These are phyloP conservation scores for Brotula barbata DNA, from an alignment of 2,797 vertebrate genomes.

Conservation along the genomic window DNA sequence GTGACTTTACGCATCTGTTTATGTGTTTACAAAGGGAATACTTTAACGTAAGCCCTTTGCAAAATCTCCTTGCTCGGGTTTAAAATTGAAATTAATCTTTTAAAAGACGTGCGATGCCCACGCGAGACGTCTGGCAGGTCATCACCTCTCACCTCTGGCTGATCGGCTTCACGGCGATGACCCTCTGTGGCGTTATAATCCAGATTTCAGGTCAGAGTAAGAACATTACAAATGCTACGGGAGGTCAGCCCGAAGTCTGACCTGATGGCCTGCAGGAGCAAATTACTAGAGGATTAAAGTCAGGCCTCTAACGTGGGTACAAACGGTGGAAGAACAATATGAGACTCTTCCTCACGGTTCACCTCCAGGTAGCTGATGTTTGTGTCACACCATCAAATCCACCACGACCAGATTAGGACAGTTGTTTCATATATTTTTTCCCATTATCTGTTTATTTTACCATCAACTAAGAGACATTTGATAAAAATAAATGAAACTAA, in stretches of 20 bases:
- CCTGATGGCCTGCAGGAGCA: constrained; percentile 68
- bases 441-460: too few relatives aligned
- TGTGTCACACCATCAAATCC: too few relatives aligned
- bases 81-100: neutral
- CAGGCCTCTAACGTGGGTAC: constrained; percentile 4
- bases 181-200: constrained; percentile 80
- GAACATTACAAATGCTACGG: constrained; percentile 81
- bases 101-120: constrained; percentile 27
- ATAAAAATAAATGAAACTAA: too few relatives aligned
- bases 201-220: constrained; percentile 78
- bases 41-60: too few relatives aligned
- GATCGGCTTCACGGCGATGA: constrained; percentile 72
- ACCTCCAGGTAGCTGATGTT: neutral
- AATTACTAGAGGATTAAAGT: constrained; percentile 44
- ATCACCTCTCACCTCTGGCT: constrained; percentile 75
- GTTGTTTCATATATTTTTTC: too few relatives aligned
- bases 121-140: constrained; percentile 41
- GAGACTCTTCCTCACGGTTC: constrained; percentile 11
- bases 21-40: too few relatives aligned
- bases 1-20: too few relatives aligned
- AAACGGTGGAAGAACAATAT: constrained; percentile 25
- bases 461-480: too few relatives aligned
- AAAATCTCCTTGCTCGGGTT: too few relatives aligned
- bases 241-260: constrained; percentile 81
- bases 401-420: too few relatives aligned